Conservation (phyloP, 2,888 invertebrate species). For the Rhagium mordax region DNA sequence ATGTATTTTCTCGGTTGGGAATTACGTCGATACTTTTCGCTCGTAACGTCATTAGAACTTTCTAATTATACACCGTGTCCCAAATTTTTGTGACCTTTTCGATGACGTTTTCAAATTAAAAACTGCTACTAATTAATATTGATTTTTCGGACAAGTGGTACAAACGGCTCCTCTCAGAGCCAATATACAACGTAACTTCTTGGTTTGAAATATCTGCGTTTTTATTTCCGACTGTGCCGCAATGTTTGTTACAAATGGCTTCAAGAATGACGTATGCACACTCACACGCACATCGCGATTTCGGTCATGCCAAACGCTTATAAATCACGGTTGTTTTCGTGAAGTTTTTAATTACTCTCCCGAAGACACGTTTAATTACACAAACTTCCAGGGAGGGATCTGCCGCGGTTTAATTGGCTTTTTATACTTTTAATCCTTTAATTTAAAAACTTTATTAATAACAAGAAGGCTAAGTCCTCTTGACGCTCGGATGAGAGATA, state of each 20-base stretch:
- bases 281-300: too few species aligned
- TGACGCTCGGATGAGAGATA: background rate
- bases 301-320: too few species aligned
- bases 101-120: too few species aligned
- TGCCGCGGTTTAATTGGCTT: constrained; percentile 11
- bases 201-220: too few species aligned
- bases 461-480: background rate
- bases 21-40: constrained; percentile 30
- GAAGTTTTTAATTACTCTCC: constrained; percentile 1
- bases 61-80: background rate
- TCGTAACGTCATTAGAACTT: background rate
- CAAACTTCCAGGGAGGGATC: background rate
- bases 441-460: constrained; percentile 26
- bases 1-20: constrained; percentile 30
- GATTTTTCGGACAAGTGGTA: too few species aligned
- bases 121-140: too few species aligned
- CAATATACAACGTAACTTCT: too few species aligned
- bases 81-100: too few species aligned
- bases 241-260: too few species aligned
- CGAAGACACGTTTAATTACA: constrained; percentile 4
- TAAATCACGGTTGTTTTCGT: background rate
- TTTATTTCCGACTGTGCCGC: too few species aligned
- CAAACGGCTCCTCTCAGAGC: too few species aligned
- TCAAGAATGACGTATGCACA: too few species aligned
- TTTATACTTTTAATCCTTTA: constrained; percentile 12